A percentile compares a stretch with the other conserved stretches of the same genome.
Conservation (phyloP, 1,140 invertebrate genomes). For the Macrotrachela quadricornifera region DNA sequence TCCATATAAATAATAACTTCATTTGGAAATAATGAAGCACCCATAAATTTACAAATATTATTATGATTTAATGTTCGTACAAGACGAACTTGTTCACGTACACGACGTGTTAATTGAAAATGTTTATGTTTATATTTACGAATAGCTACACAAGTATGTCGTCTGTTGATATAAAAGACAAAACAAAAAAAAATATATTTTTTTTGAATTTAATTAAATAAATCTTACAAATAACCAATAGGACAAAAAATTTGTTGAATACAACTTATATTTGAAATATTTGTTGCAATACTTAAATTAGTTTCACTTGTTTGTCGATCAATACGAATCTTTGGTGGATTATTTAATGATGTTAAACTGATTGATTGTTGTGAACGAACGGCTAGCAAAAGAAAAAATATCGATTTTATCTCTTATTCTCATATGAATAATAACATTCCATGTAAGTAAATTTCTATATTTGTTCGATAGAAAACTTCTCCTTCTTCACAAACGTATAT, state of each 20-base stretch:
- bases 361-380: slow-evolving; percentile 11
- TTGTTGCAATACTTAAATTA: background rate
- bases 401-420: too few relatives aligned
- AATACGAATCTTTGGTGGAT: background rate
- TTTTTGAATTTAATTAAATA: slow-evolving; percentile 12
- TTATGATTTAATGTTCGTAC: slow-evolving; percentile 15
- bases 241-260: background rate
- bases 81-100: background rate
- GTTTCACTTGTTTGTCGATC: too few relatives aligned
- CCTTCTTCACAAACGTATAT: too few relatives aligned
- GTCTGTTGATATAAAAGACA: slow-evolving; percentile 10
- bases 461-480: too few relatives aligned
- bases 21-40: slow-evolving; percentile 16
- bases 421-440: too few relatives aligned
- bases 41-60: slow-evolving; percentile 18
- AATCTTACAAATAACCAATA: slow-evolving; percentile 11
- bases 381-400: too few relatives aligned
- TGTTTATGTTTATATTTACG: background rate
- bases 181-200: slow-evolving; percentile 12
- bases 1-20: slow-evolving; percentile 15
- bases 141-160: slow-evolving; percentile 10
- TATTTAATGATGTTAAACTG: background rate
- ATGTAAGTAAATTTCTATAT: too few relatives aligned
- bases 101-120: background rate
- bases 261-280: background rate